Evolutionary conservation across 2,888 invertebrate species (phyloP).

Genomic region (Diarsia rubi): DNA sequence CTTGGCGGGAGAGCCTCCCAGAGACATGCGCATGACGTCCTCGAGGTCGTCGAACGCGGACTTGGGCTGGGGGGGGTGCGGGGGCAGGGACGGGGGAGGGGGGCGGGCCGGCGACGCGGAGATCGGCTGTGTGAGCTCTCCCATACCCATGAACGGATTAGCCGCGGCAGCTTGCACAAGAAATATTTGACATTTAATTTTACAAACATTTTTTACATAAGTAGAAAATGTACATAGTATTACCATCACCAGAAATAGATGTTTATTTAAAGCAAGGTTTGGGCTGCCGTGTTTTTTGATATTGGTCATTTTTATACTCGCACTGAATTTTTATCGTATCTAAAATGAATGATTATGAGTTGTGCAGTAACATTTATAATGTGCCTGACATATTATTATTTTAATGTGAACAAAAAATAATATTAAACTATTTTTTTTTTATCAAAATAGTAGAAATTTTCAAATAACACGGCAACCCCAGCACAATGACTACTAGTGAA

Average conservation of each 20-base stretch:
- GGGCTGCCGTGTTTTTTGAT: constrained; percentile 63
- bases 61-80: constrained; percentile 87
- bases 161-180: constrained; percentile 90
- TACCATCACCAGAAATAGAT: constrained; percentile 69
- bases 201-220: constrained; percentile 53
- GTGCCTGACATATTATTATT: background rate
- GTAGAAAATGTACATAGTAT: constrained; percentile 45
- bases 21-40: constrained; percentile 92
- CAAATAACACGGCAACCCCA: constrained; percentile 65
- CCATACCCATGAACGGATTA: constrained; percentile 93
- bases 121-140: constrained; percentile 87
- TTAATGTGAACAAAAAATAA: background rate
- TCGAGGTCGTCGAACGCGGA: constrained; percentile 93
- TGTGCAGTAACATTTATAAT: background rate
- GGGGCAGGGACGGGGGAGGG: constrained; percentile 85
- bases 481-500: constrained; percentile 69
- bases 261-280: constrained; percentile 64
- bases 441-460: constrained; percentile 42
- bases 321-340: background rate
- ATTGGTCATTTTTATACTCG: background rate
- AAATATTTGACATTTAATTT: constrained; percentile 71
- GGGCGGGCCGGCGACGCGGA: constrained; percentile 89
- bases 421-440: background rate
- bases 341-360: background rate
- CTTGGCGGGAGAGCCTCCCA: constrained; percentile 92